Evolutionary conservation across 2,888 invertebrate genomes (phyloP), one percentile per base, ranked within the genome.

Genomic region (Pristionchus exspectatus): DNA sequence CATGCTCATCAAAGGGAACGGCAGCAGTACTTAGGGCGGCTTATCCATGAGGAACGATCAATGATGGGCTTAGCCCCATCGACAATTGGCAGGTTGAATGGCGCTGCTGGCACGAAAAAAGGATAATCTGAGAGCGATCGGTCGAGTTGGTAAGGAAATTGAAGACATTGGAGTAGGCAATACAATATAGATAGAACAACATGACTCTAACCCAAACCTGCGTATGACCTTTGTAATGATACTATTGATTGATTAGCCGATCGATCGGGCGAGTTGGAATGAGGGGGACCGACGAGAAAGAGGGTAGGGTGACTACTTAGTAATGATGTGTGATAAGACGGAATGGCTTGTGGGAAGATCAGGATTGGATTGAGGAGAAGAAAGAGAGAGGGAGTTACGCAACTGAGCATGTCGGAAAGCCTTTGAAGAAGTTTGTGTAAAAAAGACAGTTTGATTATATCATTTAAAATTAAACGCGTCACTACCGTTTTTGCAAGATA

Each of bases 241-340:
- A 10, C 9, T 50, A 50, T 50, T 50, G 44, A 50, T 9, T 50
- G 44, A 50, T 50, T 50, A 50, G 12, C 12, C 44, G 44, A 50
- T 50, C 44, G 38, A 50, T 50, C 44, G 44, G 21, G 44, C 50
- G 18, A 50, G 38, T 2, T 24, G 7, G 50, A 24, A 21, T 5
- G n/a, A 3, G 50, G 21, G 16, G 33, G 33, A 12, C 33, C 24
- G 3, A 9, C 63, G 63, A 72, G 72, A 50, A 54, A 54, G 50
- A 81, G 77, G 12, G 72, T 4, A 72, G 27, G 81, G 50, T 50
- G 81, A 81, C 81, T 81, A 81, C 50, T 81, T 54, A 81, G 81
- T 74, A 63, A 72, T 30, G 72, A 30, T 33, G 81, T 44, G 74
- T 44, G 74, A 77, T 77, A 77, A 77, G 69, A 44, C 24, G 38